Percentiles rank a stretch among this genome's conserved stretches.
Conservation (phyloP, 2,888 invertebrate genomes). For the Diarsia brunnea region DNA sequence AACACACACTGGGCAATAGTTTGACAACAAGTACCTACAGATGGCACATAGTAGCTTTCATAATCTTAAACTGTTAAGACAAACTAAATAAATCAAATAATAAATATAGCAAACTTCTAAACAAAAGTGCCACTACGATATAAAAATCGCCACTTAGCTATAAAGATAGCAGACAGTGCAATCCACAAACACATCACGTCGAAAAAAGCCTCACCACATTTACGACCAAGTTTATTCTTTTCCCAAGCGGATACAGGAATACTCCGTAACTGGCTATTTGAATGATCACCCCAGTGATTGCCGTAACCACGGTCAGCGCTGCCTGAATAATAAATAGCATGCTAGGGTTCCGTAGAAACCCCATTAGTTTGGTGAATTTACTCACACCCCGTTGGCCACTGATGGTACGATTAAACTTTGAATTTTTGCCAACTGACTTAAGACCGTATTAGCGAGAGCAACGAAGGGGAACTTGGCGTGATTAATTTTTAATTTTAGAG, state of each 20-base stretch:
- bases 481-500: constrained; percentile 56
- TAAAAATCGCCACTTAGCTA: neutral
- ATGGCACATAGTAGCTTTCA: neutral
- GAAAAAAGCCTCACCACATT: constrained; percentile 1
- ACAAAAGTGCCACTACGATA: neutral
- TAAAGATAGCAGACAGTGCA: constrained; percentile 1
- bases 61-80: neutral
- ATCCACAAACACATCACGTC: neutral
- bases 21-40: neutral
- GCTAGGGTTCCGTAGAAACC: constrained; percentile 44
- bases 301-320: constrained; percentile 59
- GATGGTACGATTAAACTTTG: constrained; percentile 52
- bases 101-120: neutral
- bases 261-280: constrained; percentile 49
- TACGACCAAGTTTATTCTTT: constrained; percentile 14
- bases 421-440: constrained; percentile 60
- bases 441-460: constrained; percentile 36
- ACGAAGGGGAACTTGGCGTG: constrained; percentile 29
- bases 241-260: constrained; percentile 30
- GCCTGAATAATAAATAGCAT: constrained; percentile 65
- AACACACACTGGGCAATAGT: neutral
- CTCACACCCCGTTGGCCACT: constrained; percentile 39
- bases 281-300: constrained; percentile 64
- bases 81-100: neutral
- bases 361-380: constrained; percentile 63